These are phyloP conservation scores for Apeltes quadracus DNA, from an alignment of 2,113 vertebrate genomes.

Conservation along the genomic window DNA sequence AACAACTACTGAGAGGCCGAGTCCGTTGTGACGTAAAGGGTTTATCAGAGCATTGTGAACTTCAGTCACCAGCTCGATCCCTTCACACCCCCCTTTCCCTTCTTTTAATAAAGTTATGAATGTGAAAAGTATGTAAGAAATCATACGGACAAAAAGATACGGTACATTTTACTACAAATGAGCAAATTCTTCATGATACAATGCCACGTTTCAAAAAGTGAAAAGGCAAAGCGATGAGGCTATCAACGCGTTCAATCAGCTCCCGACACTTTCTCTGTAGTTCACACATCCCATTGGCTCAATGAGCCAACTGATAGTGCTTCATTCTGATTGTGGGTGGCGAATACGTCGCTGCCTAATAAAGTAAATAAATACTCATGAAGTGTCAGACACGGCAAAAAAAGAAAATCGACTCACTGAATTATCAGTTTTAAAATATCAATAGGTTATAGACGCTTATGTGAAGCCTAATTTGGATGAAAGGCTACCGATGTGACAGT, in stretches of 20 bases:
- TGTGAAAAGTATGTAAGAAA: neutral
- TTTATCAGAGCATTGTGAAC: constrained; percentile 73
- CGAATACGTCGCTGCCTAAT: neutral
- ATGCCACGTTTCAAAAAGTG: neutral
- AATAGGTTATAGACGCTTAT: neutral
- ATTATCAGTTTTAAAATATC: neutral
- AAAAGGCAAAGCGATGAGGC: constrained; percentile 4
- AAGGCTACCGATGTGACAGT: neutral
- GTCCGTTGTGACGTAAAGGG: constrained; percentile 48
- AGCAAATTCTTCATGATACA: neutral
- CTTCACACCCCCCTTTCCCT: constrained; percentile 11
- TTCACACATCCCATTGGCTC: constrained; percentile 52
- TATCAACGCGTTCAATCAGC: constrained; percentile 25
- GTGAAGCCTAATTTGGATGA: neutral
- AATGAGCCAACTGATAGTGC: constrained; percentile 7
- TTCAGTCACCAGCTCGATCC: constrained; percentile 64
- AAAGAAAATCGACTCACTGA: neutral
- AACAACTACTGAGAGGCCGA: constrained; percentile 43
- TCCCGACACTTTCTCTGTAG: constrained; percentile 3
- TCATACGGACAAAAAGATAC: neutral
- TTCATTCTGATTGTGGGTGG: constrained; percentile 13
- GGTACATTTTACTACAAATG: neutral
- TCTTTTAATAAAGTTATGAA: neutral
- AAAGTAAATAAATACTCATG: constrained; percentile 20
- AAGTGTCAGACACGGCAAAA: neutral